Evolutionary conservation across 2,888 invertebrate genomes (phyloP), one percentile per base, ranked within the genome.

Genomic region (Xylota segnis): DNA sequence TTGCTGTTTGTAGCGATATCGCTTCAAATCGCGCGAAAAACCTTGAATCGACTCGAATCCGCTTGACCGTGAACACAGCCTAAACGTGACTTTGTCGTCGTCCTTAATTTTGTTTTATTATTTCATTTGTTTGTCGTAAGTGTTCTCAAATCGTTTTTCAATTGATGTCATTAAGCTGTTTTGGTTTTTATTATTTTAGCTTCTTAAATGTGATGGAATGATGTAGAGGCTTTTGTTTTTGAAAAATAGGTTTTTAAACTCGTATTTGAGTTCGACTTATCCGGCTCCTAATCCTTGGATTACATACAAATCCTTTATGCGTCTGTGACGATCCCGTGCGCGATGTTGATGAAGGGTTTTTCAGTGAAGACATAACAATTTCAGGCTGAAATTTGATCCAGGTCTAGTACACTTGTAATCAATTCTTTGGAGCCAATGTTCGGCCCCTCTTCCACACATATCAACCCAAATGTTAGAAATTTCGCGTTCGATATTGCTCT

Each of bases 141-240:
- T 83, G 78, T 83, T 61, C 54, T 77, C 7, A 14, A 23, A 50
- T 65, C 54, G 43, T 52, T 66, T 37, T 66, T 4, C 12, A 27
- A 52, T 66, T 40, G 52, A 37, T 66, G 65, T 65, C 29, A 47
- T 37, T 50, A 50, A 37, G 37, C 50, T 50, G 34, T 29, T n/a
- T n/a, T 52, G 14, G 34, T 52, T 65, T 23, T 65, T 74, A 43
- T 54, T 40, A 54, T 54, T 74, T 52, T 29, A 16, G 50, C 50
- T 59, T 61, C 70, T 43, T 70, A 16, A 23, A 47, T 72, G 56
- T 16, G 7, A 7, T 71, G 72, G 50, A 72, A 72, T 61, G 72
- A 59, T 50, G 70, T 40, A 23, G 40, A 45, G 32, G n/a, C 12
- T 18, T 47, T n/a, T 7, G 10, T 10, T 9, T 10, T 10, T 34